A percentile compares a stretch with the other conserved stretches of the same genome.
phyloP scores from a whole-genome alignment of 2,113 vertebrate species.

The Tretioscincus oriximinensis region DNA sequence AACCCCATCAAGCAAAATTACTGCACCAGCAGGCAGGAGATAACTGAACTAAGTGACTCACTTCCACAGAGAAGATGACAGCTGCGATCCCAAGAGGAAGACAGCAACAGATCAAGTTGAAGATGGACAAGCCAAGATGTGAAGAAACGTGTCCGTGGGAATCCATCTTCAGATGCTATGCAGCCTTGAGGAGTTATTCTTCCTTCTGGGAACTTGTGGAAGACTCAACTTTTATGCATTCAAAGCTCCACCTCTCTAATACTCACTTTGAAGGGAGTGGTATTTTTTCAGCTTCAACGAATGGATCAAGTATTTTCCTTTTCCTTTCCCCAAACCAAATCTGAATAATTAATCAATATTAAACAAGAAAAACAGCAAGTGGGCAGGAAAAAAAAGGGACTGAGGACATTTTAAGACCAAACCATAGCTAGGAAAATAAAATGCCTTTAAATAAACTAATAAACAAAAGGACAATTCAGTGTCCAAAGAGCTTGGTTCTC shows the following conservation, averaged over 20 bases:
- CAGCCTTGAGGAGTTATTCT: no score
- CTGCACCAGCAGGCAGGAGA: no score
- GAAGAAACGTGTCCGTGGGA: conserved; percentile 14
- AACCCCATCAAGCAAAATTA: background rate
- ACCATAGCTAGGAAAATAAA: no score
- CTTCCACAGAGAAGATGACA: conserved; percentile 62
- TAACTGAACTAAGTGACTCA: conserved; percentile 33
- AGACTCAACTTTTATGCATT: no score
- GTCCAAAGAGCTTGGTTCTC: no score
- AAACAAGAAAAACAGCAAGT: no score
- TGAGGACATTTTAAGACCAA: no score
- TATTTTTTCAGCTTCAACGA: background rate
- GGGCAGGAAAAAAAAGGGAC: no score
- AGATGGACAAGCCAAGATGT: conserved; percentile 65
- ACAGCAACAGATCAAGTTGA: conserved; percentile 64
- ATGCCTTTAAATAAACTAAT: background rate
- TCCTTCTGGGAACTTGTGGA: background rate
- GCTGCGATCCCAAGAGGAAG: conserved; percentile 67
- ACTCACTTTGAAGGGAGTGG: accelerated
- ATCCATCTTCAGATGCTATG: background rate
- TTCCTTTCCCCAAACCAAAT: no score
- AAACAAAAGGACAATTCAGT: no score
- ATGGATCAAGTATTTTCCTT: no score
- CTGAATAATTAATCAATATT: background rate
- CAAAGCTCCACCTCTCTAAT: background rate